Percentiles rank a stretch among this genome's conserved stretches.
Evolutionary conservation across 2,113 vertebrate genomes (phyloP).

Genomic region (Craseonycteris thonglongyai): DNA sequence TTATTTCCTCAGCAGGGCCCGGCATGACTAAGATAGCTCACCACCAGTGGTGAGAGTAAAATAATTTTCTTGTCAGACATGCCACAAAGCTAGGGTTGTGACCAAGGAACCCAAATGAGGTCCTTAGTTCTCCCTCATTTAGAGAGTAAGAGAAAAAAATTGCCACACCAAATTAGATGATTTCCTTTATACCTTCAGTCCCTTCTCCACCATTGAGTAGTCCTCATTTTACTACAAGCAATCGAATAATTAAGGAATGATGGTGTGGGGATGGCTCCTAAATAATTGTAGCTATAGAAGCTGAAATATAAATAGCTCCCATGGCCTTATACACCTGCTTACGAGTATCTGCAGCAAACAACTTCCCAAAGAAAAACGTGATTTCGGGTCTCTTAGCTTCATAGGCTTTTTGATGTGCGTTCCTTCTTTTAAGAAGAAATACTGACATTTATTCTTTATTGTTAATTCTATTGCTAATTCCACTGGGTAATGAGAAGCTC

Average conservation of each 20-base stretch:
- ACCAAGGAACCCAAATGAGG: neutral
- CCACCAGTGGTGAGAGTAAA: slow-evolving; percentile 18
- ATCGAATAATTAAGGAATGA: slow-evolving; percentile 31
- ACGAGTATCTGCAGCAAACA: neutral
- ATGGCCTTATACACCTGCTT: neutral
- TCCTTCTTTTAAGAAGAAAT: slow-evolving; percentile 30
- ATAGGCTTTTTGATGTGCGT: neutral
- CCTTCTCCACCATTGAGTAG: neutral
- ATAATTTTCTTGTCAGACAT: slow-evolving; percentile 12
- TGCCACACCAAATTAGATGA: neutral
- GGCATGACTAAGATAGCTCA: slow-evolving; percentile 7
- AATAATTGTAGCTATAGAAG: neutral
- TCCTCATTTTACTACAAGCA: neutral
- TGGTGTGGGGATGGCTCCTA: neutral
- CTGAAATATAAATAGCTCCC: slow-evolving; percentile 23
- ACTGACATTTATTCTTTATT: slow-evolving; percentile 54
- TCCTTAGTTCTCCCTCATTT: slow-evolving; percentile 29
- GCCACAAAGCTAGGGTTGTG: neutral
- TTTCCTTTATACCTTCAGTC: neutral
- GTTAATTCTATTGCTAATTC: slow-evolving; percentile 66
- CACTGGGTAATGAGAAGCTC: slow-evolving; percentile 1
- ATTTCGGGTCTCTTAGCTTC: neutral
- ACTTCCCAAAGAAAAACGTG: neutral
- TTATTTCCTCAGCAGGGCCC: slow-evolving; percentile 18
- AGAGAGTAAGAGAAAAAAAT: slow-evolving; percentile 4